Base-by-base conservation (phyloP, 2,888 invertebrate species). In the Bruchidius siliquastri region DNA sequence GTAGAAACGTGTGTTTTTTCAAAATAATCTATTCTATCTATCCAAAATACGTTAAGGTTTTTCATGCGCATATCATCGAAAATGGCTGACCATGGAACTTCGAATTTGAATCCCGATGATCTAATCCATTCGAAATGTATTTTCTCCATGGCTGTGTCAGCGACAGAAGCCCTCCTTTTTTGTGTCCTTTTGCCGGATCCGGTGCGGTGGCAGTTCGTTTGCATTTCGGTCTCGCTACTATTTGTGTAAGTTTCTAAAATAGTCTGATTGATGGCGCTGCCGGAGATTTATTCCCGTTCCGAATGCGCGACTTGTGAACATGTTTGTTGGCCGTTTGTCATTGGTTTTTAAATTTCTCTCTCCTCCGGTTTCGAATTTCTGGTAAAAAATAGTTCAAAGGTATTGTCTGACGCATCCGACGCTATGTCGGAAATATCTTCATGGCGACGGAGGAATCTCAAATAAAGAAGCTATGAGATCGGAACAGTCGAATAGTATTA, bases 221-320 rank as follows among this genome's bases (percentile, higher is more conserved):
- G 68, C 68, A 22, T 68, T 68, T 68, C 68, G 68, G 68, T 68
- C 49, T 49, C 68, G 68, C 22, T 68, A 68, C 68, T 81, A 79
- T 81, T 80, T 78, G 79, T 78, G 79, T 74, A 49, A 77, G 75
- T 78, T 79, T 80, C 79, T 80, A 81, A 81, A 81, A 81, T 81
- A 81, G 79, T 76, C 78, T 81, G 81, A 81, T 81, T 77, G 78
- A 81, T 81, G 78, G 76, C 73, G 76, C 76, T 77, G 76, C 21
- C 21, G 8, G 68, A 68, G 68, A 68, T 68, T 68, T 68, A 68
- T 68, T 21, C 22, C 68, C 68, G 22, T 20, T 68, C 68, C 68
- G 21, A 22, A 68, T 68, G 68, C 68, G 21, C 68, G 21, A 68
- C 68, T 68, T 22, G 68, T 68, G 68, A 68, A 68, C 68, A 22